Percentiles rank a stretch among this genome's conserved stretches.
phyloP scores from a whole-genome alignment of 2,888 invertebrate species.

The Clitarchus hookeri region DNA sequence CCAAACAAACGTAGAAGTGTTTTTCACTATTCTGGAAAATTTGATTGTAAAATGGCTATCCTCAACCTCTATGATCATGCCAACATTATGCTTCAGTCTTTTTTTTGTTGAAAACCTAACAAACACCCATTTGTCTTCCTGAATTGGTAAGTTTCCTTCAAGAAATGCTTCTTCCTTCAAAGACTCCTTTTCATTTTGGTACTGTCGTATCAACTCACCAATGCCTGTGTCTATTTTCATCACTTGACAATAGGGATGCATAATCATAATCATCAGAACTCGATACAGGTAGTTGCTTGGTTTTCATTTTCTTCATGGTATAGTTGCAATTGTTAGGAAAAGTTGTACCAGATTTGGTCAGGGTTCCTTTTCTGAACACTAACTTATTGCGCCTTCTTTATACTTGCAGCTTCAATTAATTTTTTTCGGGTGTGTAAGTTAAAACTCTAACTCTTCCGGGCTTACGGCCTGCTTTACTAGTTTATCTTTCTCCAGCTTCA shows the following conservation, averaged over 20 bases:
- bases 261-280: neutral
- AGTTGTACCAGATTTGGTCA: neutral
- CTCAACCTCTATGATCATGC: neutral
- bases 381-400: neutral
- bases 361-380: neutral
- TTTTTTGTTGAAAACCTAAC: slow-evolving; percentile 15
- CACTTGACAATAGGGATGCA: neutral
- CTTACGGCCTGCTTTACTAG: neutral
- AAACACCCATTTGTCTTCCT: neutral
- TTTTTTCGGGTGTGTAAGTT: neutral
- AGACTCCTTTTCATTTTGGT: neutral
- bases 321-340: neutral
- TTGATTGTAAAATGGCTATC: neutral
- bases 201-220: neutral
- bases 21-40: neutral
- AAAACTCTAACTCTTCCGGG: neutral
- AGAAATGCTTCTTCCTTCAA: too few relatives aligned
- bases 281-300: neutral
- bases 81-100: slow-evolving; percentile 8
- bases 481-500: neutral
- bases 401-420: neutral
- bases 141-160: too few relatives aligned
- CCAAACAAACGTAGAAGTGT: neutral
- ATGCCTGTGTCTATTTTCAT: neutral
- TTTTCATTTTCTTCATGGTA: neutral